These are phyloP conservation scores for Epinephelus fuscoguttatus DNA, from an alignment of 2,113 vertebrate genomes.

Conservation along the genomic window DNA sequence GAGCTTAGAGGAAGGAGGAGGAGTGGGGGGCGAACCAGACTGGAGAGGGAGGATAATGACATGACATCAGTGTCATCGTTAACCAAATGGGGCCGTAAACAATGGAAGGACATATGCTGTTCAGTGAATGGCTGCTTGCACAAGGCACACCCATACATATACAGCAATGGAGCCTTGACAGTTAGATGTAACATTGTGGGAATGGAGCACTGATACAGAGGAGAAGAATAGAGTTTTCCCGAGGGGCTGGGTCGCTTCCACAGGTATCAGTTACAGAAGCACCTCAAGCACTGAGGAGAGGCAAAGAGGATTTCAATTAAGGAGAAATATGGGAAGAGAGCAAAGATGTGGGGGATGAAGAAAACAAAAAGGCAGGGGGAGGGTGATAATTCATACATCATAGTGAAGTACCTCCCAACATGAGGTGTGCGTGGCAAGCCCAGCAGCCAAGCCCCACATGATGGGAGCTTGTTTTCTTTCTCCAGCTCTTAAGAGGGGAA, in stretches of 20 bases:
- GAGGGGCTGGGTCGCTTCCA: constrained; percentile 9
- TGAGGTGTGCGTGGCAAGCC: constrained; percentile 60
- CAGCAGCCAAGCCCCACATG: constrained; percentile 48
- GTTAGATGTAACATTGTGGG: constrained; percentile 67
- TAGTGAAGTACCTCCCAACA: constrained; percentile 42
- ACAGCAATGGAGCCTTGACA: constrained; percentile 57
- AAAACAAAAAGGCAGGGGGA: constrained; percentile 55
- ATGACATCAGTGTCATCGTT: constrained; percentile 79
- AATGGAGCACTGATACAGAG: constrained; percentile 60
- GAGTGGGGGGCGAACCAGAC: constrained; percentile 27
- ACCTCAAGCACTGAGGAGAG: constrained; percentile 54
- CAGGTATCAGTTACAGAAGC: constrained; percentile 77
- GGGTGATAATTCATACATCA: constrained; percentile 55
- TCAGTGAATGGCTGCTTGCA: constrained; percentile 70
- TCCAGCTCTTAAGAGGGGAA: constrained; percentile 74
- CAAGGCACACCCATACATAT: constrained; percentile 72
- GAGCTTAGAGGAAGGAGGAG: constrained; percentile 50
- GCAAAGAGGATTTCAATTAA: constrained; percentile 75
- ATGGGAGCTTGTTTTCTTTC: constrained; percentile 78
- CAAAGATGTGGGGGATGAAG: background rate
- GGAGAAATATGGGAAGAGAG: constrained; percentile 53
- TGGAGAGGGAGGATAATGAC: constrained; percentile 67
- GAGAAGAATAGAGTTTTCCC: constrained; percentile 72
- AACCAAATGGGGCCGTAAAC: constrained; percentile 79
- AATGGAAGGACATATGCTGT: constrained; percentile 77